A percentile compares a stretch with the other conserved stretches of the same genome.
These are phyloP conservation scores for Mesorhabditis sp. DNA, from an alignment of 2,888 invertebrate genomes.

Conservation along the genomic window DNA sequence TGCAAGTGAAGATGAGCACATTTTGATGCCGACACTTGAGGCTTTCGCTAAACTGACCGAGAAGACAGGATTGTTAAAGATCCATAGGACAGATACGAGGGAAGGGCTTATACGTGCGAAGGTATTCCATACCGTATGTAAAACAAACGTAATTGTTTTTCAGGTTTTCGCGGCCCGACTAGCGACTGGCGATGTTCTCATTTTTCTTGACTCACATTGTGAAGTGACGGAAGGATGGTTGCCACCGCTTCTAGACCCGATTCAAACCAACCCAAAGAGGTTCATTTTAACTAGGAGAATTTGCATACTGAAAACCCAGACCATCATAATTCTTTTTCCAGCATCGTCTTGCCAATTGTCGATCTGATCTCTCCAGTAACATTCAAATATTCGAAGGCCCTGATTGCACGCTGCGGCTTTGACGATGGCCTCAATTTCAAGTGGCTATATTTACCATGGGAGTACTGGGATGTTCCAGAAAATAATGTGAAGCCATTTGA, in stretches of 20 bases:
- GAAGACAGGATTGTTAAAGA: neutral
- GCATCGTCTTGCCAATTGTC: conserved; percentile 96
- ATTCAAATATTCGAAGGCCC: conserved; percentile 82
- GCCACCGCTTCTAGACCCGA: conserved; percentile 84
- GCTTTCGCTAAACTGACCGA: neutral
- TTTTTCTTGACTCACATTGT: conserved; percentile 89
- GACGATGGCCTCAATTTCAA: conserved; percentile 98
- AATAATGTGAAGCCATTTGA: conserved; percentile 65
- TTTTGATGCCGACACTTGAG: neutral
- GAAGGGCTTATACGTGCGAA: conserved; percentile 85
- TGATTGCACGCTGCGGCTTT: conserved; percentile 97
- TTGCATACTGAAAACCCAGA: neutral
- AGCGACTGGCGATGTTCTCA: conserved; percentile 83
- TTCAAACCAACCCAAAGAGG: conserved; percentile 65
- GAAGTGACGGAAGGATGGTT: conserved; percentile 97
- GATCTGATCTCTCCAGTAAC: conserved; percentile 97
- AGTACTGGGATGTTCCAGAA: conserved; percentile 67
- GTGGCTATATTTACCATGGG: conserved; percentile 75
- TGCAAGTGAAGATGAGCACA: conserved; percentile 41
- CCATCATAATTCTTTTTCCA: conserved; percentile 53
- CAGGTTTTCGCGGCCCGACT: conserved; percentile 85
- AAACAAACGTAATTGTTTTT: conserved; percentile 6
- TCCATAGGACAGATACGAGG: conserved; percentile 66
- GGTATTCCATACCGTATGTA: neutral
- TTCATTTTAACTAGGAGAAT: neutral